phyloP scores from a whole-genome alignment of 2,888 invertebrate genomes.

The Periphyllus acericola region DNA sequence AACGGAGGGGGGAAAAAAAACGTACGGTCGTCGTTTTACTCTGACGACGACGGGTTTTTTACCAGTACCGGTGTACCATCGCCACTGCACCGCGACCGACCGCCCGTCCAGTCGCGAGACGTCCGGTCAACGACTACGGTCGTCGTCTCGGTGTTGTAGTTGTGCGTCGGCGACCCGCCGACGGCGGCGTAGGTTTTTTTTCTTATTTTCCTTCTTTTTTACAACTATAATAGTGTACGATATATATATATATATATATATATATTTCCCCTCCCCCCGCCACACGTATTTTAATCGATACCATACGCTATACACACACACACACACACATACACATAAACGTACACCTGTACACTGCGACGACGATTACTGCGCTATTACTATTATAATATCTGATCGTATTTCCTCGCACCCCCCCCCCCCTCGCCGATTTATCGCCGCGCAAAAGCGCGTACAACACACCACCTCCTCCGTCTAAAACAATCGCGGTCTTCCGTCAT shows the following conservation, averaged over 20 bases:
- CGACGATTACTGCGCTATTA: too few species aligned
- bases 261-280: too few species aligned
- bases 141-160: neutral
- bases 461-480: too few species aligned
- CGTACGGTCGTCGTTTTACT: neutral
- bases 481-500: too few species aligned
- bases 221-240: neutral
- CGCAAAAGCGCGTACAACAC: too few species aligned
- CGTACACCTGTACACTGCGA: too few species aligned
- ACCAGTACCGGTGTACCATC: neutral
- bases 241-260: neutral
- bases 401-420: too few species aligned
- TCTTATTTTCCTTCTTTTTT: neutral
- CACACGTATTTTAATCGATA: too few species aligned
- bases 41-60: neutral
- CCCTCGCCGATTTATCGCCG: too few species aligned
- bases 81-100: neutral
- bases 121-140: slow-evolving; percentile 29
- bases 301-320: too few species aligned
- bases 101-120: slow-evolving; percentile 3
- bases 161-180: neutral
- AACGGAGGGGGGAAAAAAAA: neutral
- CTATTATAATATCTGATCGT: too few species aligned
- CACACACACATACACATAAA: too few species aligned
- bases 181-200: neutral